phyloP scores from a whole-genome alignment of 2,797 vertebrate genomes.

The Orestias chungarensis region DNA sequence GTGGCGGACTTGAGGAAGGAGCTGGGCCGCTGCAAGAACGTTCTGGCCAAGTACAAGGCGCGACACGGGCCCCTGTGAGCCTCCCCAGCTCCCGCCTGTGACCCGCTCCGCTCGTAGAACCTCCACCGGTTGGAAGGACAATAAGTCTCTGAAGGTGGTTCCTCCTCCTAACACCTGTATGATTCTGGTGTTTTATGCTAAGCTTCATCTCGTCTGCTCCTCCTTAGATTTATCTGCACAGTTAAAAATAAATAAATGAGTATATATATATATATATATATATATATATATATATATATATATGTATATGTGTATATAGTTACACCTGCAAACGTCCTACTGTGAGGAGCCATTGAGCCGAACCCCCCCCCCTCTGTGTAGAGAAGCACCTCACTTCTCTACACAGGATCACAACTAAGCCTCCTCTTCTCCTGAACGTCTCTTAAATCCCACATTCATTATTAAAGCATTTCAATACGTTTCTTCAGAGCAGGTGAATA shows the following conservation, averaged over 20 bases:
- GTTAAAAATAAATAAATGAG: constrained; percentile 37
- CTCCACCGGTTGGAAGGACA: constrained; percentile 76
- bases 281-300: constrained; percentile 55
- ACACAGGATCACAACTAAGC: constrained; percentile 74
- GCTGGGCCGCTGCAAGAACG: constrained; percentile 94
- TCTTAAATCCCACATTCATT: background rate
- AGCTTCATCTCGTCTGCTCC: constrained; percentile 47
- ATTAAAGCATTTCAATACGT: constrained; percentile 25
- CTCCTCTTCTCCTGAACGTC: too few species aligned
- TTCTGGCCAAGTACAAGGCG: constrained; percentile 92
- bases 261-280: constrained; percentile 60
- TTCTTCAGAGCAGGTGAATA: too few species aligned
- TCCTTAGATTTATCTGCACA: constrained; percentile 39
- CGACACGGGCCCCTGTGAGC: constrained; percentile 90
- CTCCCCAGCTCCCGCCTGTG: constrained; percentile 15
- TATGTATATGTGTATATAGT: constrained; percentile 51
- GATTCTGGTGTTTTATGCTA: constrained; percentile 60
- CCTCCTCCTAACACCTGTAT: constrained; percentile 58
- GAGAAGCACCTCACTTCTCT: constrained; percentile 54
- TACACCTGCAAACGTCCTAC: constrained; percentile 48
- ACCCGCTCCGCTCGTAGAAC: background rate
- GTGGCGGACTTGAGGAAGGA: constrained; percentile 94
- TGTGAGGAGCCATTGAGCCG: background rate
- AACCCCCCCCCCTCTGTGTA: background rate
- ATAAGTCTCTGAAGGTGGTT: constrained; percentile 79